Base-by-base conservation (phyloP, 37 sponge, comb jelly and placozoan species). In the Chondrilla cf. caribensis region DNA sequence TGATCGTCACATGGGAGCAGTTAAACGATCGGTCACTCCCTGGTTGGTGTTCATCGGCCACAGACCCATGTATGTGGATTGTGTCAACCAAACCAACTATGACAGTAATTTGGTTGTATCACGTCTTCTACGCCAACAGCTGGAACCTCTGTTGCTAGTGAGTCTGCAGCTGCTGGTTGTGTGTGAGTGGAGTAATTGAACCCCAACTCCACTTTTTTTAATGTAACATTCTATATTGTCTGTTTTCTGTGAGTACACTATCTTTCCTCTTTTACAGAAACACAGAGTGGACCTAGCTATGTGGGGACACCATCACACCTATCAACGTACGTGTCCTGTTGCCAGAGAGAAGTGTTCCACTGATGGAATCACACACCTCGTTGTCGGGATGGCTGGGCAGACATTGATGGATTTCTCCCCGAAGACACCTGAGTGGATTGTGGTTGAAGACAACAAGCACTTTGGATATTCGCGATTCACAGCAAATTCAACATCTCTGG, bases 21-120 rank as follows among this genome's bases (percentile, higher is more conserved):
- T 93, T 3, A 67, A 93, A 41, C 79, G 90, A 31, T 70, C 86
- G 4, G 58, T 25, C 21, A 93, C 94, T 35, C 94, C 94, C 6
- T 93, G 94, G 94, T 80, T 93, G 8, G 81, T 93, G 5, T 90
- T 93, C 77, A 44, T 83, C 51, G 94, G 94, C 8, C 94, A 93
- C 83, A 83, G 92, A 57, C 92, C 92, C 17, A 91, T 91, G 92
- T 91, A 91, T 60, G 58, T 87, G 24, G 88, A 87, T 38, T 84
- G 88, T 60, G 81, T 78, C 15, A 62, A 75, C 60, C 66, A 58
- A 2, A 28, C 15, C 19, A 43, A 26, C 14, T 28, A 67, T n/a
- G 29, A 54, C 38, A 65, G 85, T 19, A 78, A 85, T 14, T 14
- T 44, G 21, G 41, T 72, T 24, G 92, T 91, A 0, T 58, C 88